A percentile compares a stretch with the other conserved stretches of the same genome.
Conservation (phyloP, 2,888 invertebrate genomes). For the Callyntrura guangdongensis region DNA sequence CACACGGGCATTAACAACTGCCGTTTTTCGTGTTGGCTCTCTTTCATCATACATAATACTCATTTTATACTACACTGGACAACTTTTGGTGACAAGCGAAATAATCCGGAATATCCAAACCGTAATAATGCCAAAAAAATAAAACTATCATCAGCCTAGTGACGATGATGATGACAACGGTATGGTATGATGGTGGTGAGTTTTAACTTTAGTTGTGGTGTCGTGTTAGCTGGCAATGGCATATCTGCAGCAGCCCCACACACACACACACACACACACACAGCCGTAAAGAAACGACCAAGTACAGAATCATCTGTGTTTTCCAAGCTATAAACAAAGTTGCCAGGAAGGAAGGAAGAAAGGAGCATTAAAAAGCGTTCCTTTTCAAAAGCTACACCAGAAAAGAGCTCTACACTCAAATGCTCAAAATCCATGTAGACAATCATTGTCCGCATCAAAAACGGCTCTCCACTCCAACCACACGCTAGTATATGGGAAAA, state of each 20-base stretch:
- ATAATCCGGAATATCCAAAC: constrained; percentile 72
- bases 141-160: neutral
- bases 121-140: constrained; percentile 69
- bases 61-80: constrained; percentile 56
- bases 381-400: neutral
- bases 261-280: neutral
- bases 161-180: constrained; percentile 7
- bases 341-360: constrained; percentile 9
- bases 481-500: neutral
- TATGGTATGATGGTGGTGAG: constrained; percentile 1
- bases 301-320: constrained; percentile 16
- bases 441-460: constrained; percentile 8
- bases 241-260: too few relatives aligned
- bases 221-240: too few relatives aligned
- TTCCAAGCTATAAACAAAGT: constrained; percentile 24
- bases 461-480: neutral
- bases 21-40: constrained; percentile 40
- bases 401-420: constrained; percentile 1
- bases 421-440: constrained; percentile 39
- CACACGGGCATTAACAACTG: constrained; percentile 26
- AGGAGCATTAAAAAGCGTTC: constrained; percentile 1
- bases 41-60: constrained; percentile 26
- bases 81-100: constrained; percentile 71
- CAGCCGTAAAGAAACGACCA: neutral
- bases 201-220: constrained; percentile 45